Conservation (phyloP, 2,888 invertebrate genomes). For the Drosophila paranaensis region DNA sequence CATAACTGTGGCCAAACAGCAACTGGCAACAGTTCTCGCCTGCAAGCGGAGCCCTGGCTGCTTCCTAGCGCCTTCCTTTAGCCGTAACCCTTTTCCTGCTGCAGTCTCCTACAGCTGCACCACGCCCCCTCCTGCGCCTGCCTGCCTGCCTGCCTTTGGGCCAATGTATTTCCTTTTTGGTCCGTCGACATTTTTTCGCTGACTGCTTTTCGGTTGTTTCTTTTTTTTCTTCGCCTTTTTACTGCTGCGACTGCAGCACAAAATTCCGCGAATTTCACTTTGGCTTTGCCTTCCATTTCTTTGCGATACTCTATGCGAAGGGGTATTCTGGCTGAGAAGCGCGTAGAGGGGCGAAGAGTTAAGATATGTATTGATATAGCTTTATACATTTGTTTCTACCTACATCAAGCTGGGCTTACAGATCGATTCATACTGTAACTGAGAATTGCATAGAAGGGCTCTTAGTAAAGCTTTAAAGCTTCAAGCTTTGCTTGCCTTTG, state of each 20-base stretch:
- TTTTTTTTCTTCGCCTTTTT: conserved; percentile 38
- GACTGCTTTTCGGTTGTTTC: conserved; percentile 36
- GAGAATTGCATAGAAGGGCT: background rate
- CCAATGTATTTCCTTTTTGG: conserved; percentile 55
- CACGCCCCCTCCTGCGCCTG: conserved; percentile 5
- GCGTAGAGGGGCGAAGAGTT: background rate
- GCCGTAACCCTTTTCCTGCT: conserved; percentile 13
- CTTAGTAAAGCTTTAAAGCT: background rate
- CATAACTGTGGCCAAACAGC: conserved; percentile 50
- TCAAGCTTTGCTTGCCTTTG: background rate
- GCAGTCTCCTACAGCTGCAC: conserved; percentile 1
- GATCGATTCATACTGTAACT: too few relatives aligned
- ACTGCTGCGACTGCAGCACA: conserved; percentile 76
- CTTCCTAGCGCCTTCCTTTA: background rate
- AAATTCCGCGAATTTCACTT: conserved; percentile 76
- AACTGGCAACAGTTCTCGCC: conserved; percentile 26
- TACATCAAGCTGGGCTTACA: too few relatives aligned
- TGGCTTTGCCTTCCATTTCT: conserved; percentile 40
- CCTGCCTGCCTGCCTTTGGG: conserved; percentile 12
- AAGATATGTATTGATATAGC: too few relatives aligned
- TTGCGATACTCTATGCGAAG: background rate
- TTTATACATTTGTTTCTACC: background rate
- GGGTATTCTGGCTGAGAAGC: background rate
- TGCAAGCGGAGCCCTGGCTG: background rate
- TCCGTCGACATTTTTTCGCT: conserved; percentile 67